A percentile compares a stretch with the other conserved stretches of the same genome.
Conservation (phyloP, 2,797 vertebrate genomes). For the Netta rufina region DNA sequence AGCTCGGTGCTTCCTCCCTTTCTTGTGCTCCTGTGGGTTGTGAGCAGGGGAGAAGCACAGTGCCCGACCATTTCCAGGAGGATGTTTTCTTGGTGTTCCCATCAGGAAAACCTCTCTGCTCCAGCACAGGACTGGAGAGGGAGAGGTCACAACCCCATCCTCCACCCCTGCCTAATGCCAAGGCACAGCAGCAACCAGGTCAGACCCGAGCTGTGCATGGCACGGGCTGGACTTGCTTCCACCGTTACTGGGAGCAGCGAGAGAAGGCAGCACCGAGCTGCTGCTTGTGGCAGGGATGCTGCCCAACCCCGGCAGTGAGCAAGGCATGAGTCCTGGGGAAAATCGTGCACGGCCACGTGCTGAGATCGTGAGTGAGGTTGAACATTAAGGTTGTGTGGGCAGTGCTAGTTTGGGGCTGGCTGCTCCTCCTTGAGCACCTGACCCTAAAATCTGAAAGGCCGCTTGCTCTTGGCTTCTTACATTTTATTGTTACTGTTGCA, state of each 20-base stretch:
- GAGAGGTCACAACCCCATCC: not conserved
- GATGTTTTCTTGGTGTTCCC: not conserved
- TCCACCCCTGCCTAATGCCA: not conserved
- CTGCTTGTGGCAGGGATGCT: not conserved
- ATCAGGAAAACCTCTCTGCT: not conserved
- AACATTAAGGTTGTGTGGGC: not conserved
- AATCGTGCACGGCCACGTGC: not conserved
- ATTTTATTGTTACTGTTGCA: not conserved
- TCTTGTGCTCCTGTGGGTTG: not conserved
- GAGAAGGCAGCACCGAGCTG: not conserved
- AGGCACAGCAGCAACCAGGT: not conserved
- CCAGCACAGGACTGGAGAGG: not conserved
- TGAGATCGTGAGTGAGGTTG: not conserved
- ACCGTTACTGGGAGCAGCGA: fast-evolving
- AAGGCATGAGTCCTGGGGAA: not conserved
- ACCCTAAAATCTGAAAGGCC: not conserved
- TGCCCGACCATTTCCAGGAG: not conserved
- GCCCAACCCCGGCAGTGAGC: not conserved
- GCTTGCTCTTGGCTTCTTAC: not conserved
- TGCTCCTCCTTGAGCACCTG: not conserved
- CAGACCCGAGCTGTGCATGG: not conserved
- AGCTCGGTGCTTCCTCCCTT: not conserved
- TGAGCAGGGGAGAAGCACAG: not conserved
- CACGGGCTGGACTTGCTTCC: not conserved
- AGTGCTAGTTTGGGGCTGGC: not conserved